Evolutionary conservation across 2,888 invertebrate species (phyloP).

Genomic region (Anoncus sp.): DNA sequence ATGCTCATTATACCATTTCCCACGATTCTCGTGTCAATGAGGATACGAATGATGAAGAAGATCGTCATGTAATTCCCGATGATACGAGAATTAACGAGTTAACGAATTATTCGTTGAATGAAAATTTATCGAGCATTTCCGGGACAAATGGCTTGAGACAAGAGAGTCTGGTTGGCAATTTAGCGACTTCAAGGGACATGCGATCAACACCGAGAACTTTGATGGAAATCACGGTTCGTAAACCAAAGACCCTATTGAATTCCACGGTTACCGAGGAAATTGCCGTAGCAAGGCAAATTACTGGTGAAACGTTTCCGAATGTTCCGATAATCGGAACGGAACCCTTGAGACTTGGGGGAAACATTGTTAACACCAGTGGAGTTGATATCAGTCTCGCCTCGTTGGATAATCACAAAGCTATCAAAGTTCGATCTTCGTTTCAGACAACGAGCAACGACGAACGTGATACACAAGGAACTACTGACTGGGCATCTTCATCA

Average conservation of each 20-base stretch:
- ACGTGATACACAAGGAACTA: constrained; percentile 31
- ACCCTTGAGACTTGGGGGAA: neutral
- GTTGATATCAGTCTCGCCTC: constrained; percentile 17
- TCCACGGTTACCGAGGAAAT: constrained; percentile 46
- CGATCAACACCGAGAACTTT: constrained; percentile 35
- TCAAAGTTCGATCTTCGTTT: constrained; percentile 49
- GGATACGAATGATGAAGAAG: neutral
- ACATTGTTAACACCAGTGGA: constrained; percentile 26
- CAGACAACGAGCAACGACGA: constrained; percentile 19
- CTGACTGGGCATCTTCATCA: constrained; percentile 7
- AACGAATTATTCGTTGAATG: neutral
- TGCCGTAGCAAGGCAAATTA: constrained; percentile 44
- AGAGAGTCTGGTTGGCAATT: constrained; percentile 13
- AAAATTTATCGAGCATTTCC: neutral
- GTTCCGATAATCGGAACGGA: constrained; percentile 19
- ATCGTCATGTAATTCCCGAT: neutral
- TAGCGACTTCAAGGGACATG: neutral
- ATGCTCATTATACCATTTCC: neutral
- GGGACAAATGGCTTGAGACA: constrained; percentile 11
- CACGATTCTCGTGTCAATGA: neutral
- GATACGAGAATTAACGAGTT: neutral
- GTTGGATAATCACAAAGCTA: constrained; percentile 57
- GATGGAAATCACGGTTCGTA: constrained; percentile 13
- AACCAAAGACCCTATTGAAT: constrained; percentile 15
- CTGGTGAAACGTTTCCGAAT: constrained; percentile 35